Evolutionary conservation across 1,140 invertebrate genomes (phyloP).

Genomic region (Apis dorsata): DNA sequence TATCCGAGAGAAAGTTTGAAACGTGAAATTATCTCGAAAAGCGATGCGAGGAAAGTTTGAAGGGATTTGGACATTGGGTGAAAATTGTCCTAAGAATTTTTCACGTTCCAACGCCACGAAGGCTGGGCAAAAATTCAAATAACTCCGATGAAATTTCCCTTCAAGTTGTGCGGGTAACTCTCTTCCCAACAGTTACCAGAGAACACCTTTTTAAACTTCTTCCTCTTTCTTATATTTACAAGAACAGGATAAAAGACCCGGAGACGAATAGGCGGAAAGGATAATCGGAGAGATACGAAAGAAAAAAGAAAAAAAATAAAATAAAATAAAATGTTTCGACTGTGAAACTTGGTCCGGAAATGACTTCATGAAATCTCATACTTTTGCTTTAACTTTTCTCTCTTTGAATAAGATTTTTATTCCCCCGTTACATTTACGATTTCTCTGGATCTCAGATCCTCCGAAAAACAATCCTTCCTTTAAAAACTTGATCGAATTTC

Average conservation of each 20-base stretch:
- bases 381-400: neutral
- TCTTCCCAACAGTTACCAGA: conserved; percentile 10
- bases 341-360: neutral
- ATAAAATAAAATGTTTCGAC: conserved; percentile 59
- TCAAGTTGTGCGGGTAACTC: conserved; percentile 14
- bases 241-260: conserved; percentile 43
- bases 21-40: neutral
- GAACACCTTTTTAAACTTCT: conserved; percentile 4
- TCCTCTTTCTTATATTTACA: conserved; percentile 15
- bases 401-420: neutral
- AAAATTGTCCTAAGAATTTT: conserved; percentile 17
- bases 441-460: too few species aligned
- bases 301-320: too few species aligned
- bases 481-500: too few species aligned
- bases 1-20: neutral
- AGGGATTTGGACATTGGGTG: conserved; percentile 1
- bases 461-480: too few species aligned
- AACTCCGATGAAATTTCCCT: conserved; percentile 27
- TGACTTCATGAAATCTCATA: neutral
- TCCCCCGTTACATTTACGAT: too few species aligned
- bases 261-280: conserved; percentile 47
- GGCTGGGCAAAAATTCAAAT: conserved; percentile 11
- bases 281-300: conserved; percentile 52
- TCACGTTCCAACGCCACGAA: neutral
- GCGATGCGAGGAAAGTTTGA: neutral